Conservation (phyloP, 2,797 vertebrate genomes). For the Halcyon chelicuti region DNA sequence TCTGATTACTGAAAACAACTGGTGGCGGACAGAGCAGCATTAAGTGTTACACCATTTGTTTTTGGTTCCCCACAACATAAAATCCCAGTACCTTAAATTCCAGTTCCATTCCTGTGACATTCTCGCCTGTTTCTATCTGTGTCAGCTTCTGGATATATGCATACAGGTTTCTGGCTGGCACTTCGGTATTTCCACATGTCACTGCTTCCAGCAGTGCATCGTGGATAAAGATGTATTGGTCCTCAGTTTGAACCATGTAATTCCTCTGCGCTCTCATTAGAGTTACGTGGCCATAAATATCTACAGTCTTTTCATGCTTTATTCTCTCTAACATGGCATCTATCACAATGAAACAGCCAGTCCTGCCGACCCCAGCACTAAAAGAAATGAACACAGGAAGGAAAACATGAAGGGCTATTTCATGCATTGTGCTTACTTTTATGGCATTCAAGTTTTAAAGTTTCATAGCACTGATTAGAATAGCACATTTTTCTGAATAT, state of each 20-base stretch:
- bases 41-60: not conserved
- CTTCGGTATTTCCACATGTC: conserved; percentile 99
- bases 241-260: conserved; percentile 99
- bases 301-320: conserved; percentile 99
- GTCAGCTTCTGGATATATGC: conserved; percentile 99
- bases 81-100: conserved; percentile 93
- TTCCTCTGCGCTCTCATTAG: conserved; percentile 99
- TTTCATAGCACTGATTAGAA: not conserved
- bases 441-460: not conserved
- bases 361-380: conserved; percentile 96
- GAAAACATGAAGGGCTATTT: conserved; percentile 26
- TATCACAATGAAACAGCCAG: conserved; percentile 99
- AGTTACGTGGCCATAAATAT: conserved; percentile 99
- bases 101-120: conserved; percentile 98
- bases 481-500: not conserved
- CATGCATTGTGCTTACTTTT: not conserved
- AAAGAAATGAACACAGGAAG: conserved; percentile 29
- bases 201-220: conserved; percentile 98
- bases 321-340: conserved; percentile 99
- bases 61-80: not conserved
- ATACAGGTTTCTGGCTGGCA: conserved; percentile 97
- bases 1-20: not conserved
- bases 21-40: not conserved
- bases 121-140: conserved; percentile 96
- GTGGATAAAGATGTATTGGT: conserved; percentile 99